phyloP scores from a whole-genome alignment of 1,140 invertebrate species.

The Drosophila sp. region DNA sequence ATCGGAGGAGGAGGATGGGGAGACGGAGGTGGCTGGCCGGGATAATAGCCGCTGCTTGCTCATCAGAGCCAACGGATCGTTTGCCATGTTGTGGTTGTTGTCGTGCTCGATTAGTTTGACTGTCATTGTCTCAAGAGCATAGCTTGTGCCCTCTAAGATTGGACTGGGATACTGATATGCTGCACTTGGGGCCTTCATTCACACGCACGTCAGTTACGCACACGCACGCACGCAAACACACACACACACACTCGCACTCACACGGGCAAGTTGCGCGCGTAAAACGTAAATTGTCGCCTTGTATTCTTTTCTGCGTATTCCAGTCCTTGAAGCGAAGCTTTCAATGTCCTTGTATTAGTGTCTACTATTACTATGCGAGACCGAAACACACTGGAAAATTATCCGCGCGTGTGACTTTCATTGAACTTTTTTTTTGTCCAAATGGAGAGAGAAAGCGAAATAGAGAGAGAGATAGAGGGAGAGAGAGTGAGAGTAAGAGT shows the following conservation, averaged over 20 bases:
- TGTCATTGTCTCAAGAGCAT: slow-evolving; percentile 63
- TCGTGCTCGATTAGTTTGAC: slow-evolving; percentile 35
- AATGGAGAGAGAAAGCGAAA: slow-evolving; percentile 5
- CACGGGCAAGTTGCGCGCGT: slow-evolving; percentile 72
- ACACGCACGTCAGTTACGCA: slow-evolving; percentile 38
- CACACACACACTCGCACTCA: slow-evolving; percentile 32
- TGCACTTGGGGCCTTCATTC: slow-evolving; percentile 75
- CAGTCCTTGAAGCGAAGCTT: slow-evolving; percentile 74
- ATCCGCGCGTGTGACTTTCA: slow-evolving; percentile 70
- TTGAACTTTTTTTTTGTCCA: slow-evolving; percentile 51
- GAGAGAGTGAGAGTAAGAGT: slow-evolving; percentile 10
- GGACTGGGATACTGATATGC: slow-evolving; percentile 58
- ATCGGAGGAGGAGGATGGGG: slow-evolving; percentile 52
- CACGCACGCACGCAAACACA: slow-evolving; percentile 21
- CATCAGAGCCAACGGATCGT: slow-evolving; percentile 27
- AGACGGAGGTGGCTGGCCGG: slow-evolving; percentile 31
- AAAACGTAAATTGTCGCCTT: slow-evolving; percentile 71
- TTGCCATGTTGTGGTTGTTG: slow-evolving; percentile 50
- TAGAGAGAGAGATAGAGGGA: slow-evolving; percentile 21
- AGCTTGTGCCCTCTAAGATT: slow-evolving; percentile 25
- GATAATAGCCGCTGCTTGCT: slow-evolving; percentile 27
- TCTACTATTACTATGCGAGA: slow-evolving; percentile 58
- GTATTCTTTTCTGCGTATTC: slow-evolving; percentile 58
- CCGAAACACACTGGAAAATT: slow-evolving; percentile 59
- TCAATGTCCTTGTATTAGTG: slow-evolving; percentile 71